phyloP scores from a whole-genome alignment of 2,113 vertebrate species.

The Myrmecophaga tridactyla region DNA sequence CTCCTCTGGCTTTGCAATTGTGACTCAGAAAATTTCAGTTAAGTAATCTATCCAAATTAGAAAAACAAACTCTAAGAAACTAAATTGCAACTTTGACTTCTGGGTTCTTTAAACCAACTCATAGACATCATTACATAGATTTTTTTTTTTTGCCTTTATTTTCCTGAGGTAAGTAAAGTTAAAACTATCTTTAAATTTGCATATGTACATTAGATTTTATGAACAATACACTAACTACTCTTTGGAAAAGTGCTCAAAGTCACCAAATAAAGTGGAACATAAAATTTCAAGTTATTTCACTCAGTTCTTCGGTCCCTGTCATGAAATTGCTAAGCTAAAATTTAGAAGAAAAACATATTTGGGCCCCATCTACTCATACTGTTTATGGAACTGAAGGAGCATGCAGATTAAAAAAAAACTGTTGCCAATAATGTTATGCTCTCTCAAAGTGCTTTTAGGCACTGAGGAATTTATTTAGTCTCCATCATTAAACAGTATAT shows the following conservation, averaged over 20 bases:
- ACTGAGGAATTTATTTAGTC: neutral
- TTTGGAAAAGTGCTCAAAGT: neutral
- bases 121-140: neutral
- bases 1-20: neutral
- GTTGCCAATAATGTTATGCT: neutral
- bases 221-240: neutral
- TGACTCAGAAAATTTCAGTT: neutral
- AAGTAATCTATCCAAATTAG: neutral
- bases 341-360: neutral
- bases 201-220: neutral
- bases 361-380: neutral
- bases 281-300: neutral
- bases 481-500: neutral
- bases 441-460: neutral
- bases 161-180: neutral
- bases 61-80: neutral
- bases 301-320: neutral
- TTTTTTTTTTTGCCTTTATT: neutral
- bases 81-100: neutral
- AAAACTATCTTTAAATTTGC: neutral
- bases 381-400: neutral
- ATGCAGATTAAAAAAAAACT: neutral
- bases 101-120: neutral
- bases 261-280: neutral
- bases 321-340: neutral